Base-by-base conservation (phyloP, 2,888 invertebrate species). In the Aquatica leii region DNA sequence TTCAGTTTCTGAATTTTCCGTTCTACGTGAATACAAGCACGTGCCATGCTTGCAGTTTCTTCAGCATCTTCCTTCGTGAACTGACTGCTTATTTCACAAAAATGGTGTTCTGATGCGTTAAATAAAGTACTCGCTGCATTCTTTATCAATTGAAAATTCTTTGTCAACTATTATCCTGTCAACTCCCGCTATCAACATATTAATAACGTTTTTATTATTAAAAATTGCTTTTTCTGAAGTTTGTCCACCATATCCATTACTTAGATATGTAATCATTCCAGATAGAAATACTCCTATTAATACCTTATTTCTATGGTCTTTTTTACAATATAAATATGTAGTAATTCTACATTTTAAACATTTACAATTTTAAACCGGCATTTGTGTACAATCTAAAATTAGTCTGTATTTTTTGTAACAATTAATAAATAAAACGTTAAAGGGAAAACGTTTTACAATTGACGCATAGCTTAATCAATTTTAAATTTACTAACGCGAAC, bases 111-210 rank as follows among this genome's bases (percentile, higher is more conserved):
- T 9, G 3, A 48, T 48, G 4, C 6, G 9, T 48, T 48, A 3
- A n/a, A 48, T 48, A 9, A 17, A 17, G n/a, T 48, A 4, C 17
- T 48, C 14, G 2, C 17, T 12, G 12, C 14, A 31, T 4, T 31
- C 31, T 6, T 31, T 9, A 4, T 31, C 31, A 6, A 9, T 31
- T 31, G 20, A 9, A 49, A 50, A 31, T 4, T 31, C 50, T 24
- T 50, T 50, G 31, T 50, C 50, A 1, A 50, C 31, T 31, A 24
- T 50, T 12, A 18, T 49, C 2, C 11, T 21, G 14, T 49, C 49
- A 4, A 1, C 4, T 14, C 34, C 8, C 1, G 31, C 31, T 14
- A 31, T 50, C 12, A 50, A 31, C 5, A 11, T 1, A 18, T 31
- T 11, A 6, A 50, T 50, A 31, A 50, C 12, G 9, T 15, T 14